Evolutionary conservation across 2,888 invertebrate genomes (phyloP).

Genomic region (Machimus atricapillus): DNA sequence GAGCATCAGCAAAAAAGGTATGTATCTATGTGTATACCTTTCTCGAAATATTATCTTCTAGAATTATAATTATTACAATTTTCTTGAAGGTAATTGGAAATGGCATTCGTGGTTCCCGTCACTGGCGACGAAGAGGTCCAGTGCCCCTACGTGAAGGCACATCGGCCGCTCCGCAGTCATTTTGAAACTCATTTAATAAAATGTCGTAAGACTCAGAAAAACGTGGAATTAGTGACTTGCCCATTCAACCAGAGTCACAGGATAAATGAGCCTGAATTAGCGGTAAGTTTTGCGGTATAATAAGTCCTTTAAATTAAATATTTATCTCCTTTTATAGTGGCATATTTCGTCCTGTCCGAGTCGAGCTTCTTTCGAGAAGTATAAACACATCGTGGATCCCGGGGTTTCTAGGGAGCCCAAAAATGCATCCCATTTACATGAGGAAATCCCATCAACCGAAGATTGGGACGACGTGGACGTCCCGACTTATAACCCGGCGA

Average conservation of each 20-base stretch:
- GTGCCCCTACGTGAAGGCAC: constrained; percentile 66
- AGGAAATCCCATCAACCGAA: constrained; percentile 11
- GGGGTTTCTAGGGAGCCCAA: background rate
- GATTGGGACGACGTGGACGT: constrained; percentile 39
- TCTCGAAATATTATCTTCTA: background rate
- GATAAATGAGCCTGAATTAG: constrained; percentile 62
- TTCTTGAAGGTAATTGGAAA: background rate
- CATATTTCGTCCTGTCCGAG: constrained; percentile 40
- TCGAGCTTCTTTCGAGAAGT: constrained; percentile 26
- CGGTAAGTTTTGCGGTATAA: background rate
- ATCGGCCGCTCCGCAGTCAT: constrained; percentile 62
- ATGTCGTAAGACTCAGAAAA: constrained; percentile 62
- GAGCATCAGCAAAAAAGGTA: no score
- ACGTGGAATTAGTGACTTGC: constrained; percentile 58
- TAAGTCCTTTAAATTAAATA: background rate
- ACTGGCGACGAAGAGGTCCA: constrained; percentile 56
- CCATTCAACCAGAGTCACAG: constrained; percentile 65
- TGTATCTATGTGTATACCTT: no score
- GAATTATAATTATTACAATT: background rate
- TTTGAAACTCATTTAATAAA: constrained; percentile 66
- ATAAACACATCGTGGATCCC: constrained; percentile 15
- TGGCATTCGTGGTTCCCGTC: constrained; percentile 2
- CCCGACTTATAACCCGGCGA: constrained; percentile 36
- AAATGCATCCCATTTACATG: background rate
- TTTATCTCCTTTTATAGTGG: background rate